A percentile compares a stretch with the other conserved stretches of the same genome.
These are phyloP conservation scores for Hirtodrosophila histrioides DNA, from an alignment of 2,888 invertebrate genomes.

Conservation along the genomic window DNA sequence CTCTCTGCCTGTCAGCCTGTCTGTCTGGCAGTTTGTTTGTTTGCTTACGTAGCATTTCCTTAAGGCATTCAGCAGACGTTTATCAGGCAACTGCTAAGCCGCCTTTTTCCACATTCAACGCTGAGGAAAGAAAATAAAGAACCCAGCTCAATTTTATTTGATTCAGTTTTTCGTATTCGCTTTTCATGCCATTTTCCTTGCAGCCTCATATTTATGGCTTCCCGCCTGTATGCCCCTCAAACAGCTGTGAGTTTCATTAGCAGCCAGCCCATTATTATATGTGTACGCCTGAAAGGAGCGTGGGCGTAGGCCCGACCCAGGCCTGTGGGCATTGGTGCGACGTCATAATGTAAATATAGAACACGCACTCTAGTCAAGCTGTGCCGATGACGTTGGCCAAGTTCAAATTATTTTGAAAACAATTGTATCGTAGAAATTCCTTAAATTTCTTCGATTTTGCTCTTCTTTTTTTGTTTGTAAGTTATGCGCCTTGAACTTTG, in stretches of 20 bases:
- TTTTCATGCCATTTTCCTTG: slow-evolving; percentile 50
- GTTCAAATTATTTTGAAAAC: slow-evolving; percentile 35
- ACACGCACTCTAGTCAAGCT: slow-evolving; percentile 6
- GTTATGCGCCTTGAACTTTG: slow-evolving; percentile 45
- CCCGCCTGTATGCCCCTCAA: slow-evolving; percentile 47
- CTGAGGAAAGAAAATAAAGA: slow-evolving; percentile 16
- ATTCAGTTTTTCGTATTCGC: slow-evolving; percentile 40
- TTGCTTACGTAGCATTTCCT: slow-evolving; percentile 64
- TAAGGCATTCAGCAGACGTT: slow-evolving; percentile 32
- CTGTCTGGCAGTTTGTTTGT: slow-evolving; percentile 41
- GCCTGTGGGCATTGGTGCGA: slow-evolving; percentile 43
- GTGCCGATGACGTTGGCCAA: slow-evolving; percentile 47
- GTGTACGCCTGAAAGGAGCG: slow-evolving; percentile 19
- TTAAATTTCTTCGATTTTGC: slow-evolving; percentile 18
- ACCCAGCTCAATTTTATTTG: slow-evolving; percentile 61
- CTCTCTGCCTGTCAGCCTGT: slow-evolving; percentile 5
- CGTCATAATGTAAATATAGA: slow-evolving; percentile 68
- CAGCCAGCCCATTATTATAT: slow-evolving; percentile 38
- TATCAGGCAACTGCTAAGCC: slow-evolving; percentile 29
- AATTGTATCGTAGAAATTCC: slow-evolving; percentile 48
- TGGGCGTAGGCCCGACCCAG: slow-evolving; percentile 5
- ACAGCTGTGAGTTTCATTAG: slow-evolving; percentile 65
- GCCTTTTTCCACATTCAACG: slow-evolving; percentile 26
- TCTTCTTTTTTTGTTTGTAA: slow-evolving; percentile 7
- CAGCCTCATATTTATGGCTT: slow-evolving; percentile 64